phyloP scores from a whole-genome alignment of 2,888 invertebrate genomes.

The Eupithecia subumbrata region DNA sequence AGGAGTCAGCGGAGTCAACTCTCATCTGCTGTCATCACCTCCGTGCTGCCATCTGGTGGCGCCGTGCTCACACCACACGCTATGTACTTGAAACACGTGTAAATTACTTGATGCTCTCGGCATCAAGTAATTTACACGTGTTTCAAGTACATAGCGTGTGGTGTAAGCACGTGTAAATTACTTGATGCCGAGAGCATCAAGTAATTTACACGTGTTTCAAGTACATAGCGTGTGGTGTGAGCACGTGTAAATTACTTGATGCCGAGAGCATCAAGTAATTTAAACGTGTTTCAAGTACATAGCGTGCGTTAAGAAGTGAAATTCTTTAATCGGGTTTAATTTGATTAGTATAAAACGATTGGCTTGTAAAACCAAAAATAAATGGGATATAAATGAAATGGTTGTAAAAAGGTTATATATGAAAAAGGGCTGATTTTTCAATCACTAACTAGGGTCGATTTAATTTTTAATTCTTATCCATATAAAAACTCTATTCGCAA shows the following conservation, averaged over 20 bases:
- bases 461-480: too few species aligned
- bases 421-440: neutral
- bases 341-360: neutral
- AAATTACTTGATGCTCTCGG: slow-evolving; percentile 41
- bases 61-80: slow-evolving; percentile 78
- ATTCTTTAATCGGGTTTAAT: neutral
- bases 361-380: neutral
- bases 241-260: too few species aligned
- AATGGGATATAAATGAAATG: neutral
- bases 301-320: too few species aligned
- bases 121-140: too few species aligned
- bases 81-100: slow-evolving; percentile 36
- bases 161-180: too few species aligned
- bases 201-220: too few species aligned
- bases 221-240: too few species aligned
- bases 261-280: too few species aligned
- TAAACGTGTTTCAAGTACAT: too few species aligned
- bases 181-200: too few species aligned
- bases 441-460: neutral
- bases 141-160: too few species aligned
- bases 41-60: slow-evolving; percentile 72
- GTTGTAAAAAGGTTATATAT: neutral
- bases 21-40: slow-evolving; percentile 70
- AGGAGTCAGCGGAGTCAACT: slow-evolving; percentile 55
- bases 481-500: too few species aligned